phyloP scores from a whole-genome alignment of 1,140 invertebrate genomes.

The Drosophila ficusphila region DNA sequence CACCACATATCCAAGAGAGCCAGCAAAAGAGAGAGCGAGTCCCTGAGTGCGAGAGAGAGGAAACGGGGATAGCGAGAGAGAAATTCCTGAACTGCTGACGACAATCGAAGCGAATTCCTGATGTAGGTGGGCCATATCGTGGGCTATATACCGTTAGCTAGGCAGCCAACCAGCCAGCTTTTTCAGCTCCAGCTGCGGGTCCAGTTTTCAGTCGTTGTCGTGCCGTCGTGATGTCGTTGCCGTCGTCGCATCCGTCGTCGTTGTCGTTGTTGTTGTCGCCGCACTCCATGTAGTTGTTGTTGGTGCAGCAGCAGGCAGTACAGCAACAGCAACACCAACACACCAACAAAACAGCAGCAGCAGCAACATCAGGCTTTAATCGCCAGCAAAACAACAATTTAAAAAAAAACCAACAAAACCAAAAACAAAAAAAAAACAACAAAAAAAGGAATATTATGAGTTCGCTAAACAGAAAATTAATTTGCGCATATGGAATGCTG shows the following conservation, averaged over 20 bases:
- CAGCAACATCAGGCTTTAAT: conserved; percentile 28
- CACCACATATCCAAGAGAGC: conserved; percentile 19
- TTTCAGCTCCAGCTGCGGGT: conserved; percentile 60
- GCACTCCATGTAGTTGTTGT: conserved; percentile 51
- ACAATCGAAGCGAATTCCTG: conserved; percentile 47
- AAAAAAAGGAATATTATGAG: conserved; percentile 22
- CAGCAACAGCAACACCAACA: conserved; percentile 18
- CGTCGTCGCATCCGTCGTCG: conserved; percentile 80
- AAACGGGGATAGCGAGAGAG: conserved; percentile 20
- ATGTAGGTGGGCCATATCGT: conserved; percentile 53
- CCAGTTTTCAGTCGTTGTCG: conserved; percentile 78
- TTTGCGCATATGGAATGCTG: conserved; percentile 76
- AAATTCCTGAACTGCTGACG: conserved; percentile 57
- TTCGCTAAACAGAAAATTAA: conserved; percentile 23
- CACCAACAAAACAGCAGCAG: conserved; percentile 1
- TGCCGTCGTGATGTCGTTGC: conserved; percentile 83
- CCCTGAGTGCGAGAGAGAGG: not conserved
- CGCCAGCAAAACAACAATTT: conserved; percentile 35
- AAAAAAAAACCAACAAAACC: conserved; percentile 13
- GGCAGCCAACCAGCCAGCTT: conserved; percentile 35
- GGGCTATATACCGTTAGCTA: conserved; percentile 1
- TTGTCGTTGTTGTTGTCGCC: conserved; percentile 53
- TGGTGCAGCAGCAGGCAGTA: conserved; percentile 26
- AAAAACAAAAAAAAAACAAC: conserved; percentile 8
- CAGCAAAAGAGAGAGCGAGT: not conserved